These are phyloP conservation scores for Hyles vespertilio DNA, from an alignment of 1,140 invertebrate genomes.

Conservation along the genomic window DNA sequence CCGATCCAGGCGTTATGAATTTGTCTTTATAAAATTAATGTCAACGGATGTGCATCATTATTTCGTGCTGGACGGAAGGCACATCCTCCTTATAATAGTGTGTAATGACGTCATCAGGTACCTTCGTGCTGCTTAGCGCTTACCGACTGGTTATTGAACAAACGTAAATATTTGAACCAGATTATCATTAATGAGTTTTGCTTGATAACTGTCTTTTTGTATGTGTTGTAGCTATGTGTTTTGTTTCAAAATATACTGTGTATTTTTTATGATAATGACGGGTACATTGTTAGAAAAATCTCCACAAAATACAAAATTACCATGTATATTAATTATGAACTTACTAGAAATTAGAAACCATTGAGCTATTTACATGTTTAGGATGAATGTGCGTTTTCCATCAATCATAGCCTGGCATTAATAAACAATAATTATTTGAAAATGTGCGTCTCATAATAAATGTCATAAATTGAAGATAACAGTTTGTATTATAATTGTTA, in stretches of 20 bases:
- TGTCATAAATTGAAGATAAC: too few relatives aligned
- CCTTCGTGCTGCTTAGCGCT: constrained; percentile 3
- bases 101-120: constrained; percentile 7
- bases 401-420: too few relatives aligned
- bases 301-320: neutral
- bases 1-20: neutral
- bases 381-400: too few relatives aligned
- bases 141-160: neutral
- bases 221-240: too few relatives aligned
- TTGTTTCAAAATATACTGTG: too few relatives aligned
- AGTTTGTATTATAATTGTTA: too few relatives aligned
- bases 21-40: constrained; percentile 9
- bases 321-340: neutral
- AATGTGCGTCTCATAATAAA: too few relatives aligned
- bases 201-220: neutral
- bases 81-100: constrained; percentile 8
- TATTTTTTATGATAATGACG: too few relatives aligned
- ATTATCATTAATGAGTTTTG: constrained; percentile 4
- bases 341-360: too few relatives aligned
- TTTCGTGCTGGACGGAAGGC: constrained; percentile 8
- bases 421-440: too few relatives aligned
- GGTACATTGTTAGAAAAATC: too few relatives aligned
- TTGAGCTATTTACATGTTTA: too few relatives aligned
- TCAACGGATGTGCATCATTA: constrained; percentile 10
- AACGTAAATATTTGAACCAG: neutral